Percentiles rank a stretch among this genome's conserved stretches.
phyloP scores from a whole-genome alignment of 1,140 invertebrate genomes.

The Drosophila athabasca region DNA sequence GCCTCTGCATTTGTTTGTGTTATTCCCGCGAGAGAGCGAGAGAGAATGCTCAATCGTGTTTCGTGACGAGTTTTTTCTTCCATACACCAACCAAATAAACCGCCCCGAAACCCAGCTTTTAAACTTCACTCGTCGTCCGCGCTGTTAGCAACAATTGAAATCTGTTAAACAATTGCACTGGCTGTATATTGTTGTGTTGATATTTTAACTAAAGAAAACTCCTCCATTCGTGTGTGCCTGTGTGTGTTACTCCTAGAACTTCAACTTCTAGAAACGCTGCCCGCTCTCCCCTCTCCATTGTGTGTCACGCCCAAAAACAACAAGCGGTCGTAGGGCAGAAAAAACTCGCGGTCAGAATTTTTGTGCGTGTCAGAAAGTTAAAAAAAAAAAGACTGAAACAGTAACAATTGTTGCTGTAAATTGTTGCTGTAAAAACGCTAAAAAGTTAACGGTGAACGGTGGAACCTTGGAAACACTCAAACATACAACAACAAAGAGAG shows the following conservation, averaged over 20 bases:
- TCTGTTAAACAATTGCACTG: slow-evolving; percentile 30
- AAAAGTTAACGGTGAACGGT: slow-evolving; percentile 23
- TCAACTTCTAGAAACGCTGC: slow-evolving; percentile 8
- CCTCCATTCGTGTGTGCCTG: slow-evolving; percentile 10
- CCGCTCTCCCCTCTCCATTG: slow-evolving; percentile 29
- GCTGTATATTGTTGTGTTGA: slow-evolving; percentile 12
- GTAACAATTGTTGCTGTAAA: too few relatives aligned
- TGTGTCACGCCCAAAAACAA: slow-evolving; percentile 74
- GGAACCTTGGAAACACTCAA: too few relatives aligned
- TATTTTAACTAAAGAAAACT: slow-evolving; percentile 27
- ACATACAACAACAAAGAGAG: slow-evolving; percentile 18
- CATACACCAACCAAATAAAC: too few relatives aligned
- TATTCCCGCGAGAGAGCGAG: too few relatives aligned
- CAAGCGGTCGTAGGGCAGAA: slow-evolving; percentile 23
- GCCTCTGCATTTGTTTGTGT: too few relatives aligned
- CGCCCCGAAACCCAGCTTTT: too few relatives aligned
- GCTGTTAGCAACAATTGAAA: slow-evolving; percentile 7
- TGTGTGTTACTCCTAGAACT: slow-evolving; percentile 30
- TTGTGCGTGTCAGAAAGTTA: slow-evolving; percentile 59
- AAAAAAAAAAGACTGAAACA: slow-evolving; percentile 41
- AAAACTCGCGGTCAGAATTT: slow-evolving; percentile 26
- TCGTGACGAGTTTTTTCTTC: too few relatives aligned
- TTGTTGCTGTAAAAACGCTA: slow-evolving; percentile 33
- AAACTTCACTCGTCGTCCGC: too few relatives aligned
- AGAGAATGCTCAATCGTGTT: too few relatives aligned